Conservation (phyloP, 2,888 invertebrate genomes). For the Nasonia oneida region DNA sequence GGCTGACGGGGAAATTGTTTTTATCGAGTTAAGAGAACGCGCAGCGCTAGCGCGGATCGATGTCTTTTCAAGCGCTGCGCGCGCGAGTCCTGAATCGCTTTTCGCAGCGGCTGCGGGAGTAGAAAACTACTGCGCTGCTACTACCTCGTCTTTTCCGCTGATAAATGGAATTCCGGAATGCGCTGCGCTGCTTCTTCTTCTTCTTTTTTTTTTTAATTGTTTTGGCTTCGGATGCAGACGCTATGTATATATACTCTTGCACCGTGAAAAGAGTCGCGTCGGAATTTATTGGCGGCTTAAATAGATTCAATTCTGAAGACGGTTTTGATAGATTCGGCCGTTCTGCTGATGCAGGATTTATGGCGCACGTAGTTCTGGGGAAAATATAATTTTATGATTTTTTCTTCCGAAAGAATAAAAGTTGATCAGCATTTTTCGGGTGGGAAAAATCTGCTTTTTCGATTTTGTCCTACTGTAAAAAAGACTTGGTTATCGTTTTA, state of each 20-base stretch:
- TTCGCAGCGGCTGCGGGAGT: background rate
- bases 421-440: too few relatives aligned
- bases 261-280: background rate
- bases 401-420: too few relatives aligned
- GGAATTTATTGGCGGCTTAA: slow-evolving; percentile 11
- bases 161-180: slow-evolving; percentile 34
- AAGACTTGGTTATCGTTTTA: too few relatives aligned
- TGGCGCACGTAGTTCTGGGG: background rate
- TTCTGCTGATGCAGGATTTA: background rate
- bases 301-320: background rate
- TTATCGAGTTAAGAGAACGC: slow-evolving; percentile 29
- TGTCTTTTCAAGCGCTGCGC: slow-evolving; percentile 37
- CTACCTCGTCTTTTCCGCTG: slow-evolving; percentile 17
- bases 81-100: background rate
- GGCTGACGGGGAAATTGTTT: slow-evolving; percentile 46
- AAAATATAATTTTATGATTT: too few relatives aligned
- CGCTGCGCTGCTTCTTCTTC: background rate
- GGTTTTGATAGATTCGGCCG: background rate
- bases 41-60: slow-evolving; percentile 12
- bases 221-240: slow-evolving; percentile 10
- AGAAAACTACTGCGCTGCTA: background rate
- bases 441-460: too few relatives aligned
- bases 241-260: background rate
- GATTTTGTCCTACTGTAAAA: too few relatives aligned
- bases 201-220: slow-evolving; percentile 9